Conservation (phyloP, 2,797 vertebrate species). For the Poecilia wingei region DNA sequence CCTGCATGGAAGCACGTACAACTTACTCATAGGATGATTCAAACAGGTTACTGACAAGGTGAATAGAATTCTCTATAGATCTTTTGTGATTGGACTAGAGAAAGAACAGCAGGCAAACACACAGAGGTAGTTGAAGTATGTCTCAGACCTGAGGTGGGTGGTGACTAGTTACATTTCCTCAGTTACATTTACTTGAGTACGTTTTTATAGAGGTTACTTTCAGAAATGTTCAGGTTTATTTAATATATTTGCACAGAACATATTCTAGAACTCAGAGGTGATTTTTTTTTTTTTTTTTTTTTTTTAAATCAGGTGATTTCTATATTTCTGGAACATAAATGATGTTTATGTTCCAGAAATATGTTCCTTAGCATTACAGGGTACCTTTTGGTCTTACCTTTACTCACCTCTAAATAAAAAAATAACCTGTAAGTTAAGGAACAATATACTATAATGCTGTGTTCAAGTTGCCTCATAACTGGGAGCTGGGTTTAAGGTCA, state of each 20-base stretch:
- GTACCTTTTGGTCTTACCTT: not conserved
- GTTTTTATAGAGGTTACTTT: not conserved
- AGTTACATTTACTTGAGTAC: not conserved
- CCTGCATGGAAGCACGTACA: not conserved
- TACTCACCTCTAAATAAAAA: not conserved
- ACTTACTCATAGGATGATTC: slow-evolving; percentile 1
- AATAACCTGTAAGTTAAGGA: not conserved
- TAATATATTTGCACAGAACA: not conserved
- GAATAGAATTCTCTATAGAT: not conserved
- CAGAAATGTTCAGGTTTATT: not conserved
- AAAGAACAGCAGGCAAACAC: not conserved
- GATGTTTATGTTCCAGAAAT: not conserved
- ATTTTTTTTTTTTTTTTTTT: not conserved
- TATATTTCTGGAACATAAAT: not conserved
- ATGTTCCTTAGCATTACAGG: not conserved
- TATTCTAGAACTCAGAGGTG: not conserved
- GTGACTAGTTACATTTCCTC: not conserved
- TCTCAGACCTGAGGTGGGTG: not conserved
- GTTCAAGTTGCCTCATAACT: not conserved
- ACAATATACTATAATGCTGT: not conserved
- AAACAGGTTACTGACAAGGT: not conserved
- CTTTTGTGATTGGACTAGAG: not conserved
- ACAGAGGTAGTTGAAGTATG: not conserved
- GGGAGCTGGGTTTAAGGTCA: not conserved
- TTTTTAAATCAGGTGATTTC: not conserved